Evolutionary conservation across 2,888 invertebrate species (phyloP), one percentile per base, ranked within the genome.

Genomic region (Mythimna impura): DNA sequence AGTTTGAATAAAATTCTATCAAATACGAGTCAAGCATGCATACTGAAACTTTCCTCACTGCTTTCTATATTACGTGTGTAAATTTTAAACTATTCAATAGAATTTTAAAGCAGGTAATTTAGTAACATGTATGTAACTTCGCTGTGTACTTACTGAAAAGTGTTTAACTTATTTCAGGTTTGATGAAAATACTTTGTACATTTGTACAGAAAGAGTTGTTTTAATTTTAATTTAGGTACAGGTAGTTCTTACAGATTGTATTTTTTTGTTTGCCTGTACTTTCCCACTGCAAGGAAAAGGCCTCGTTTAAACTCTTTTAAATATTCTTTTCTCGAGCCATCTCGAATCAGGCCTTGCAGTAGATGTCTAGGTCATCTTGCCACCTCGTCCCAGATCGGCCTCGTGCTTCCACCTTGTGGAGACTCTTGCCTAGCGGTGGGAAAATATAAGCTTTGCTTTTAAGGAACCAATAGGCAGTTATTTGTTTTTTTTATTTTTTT

Each of bases 1-100:
- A 73, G 43, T 73, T 84, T 72, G 78, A 82, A 75, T 81, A 81
- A 82, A 84, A 78, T 78, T 78, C 74, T 75, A 78, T 83, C 74
- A 84, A 84, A 78, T 73, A 72, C 17, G 66, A 84, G 82, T 82
- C 71, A 81, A 82, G 73, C 61, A 58, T 71, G 71, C 82, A 78
- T 61, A 71, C 69, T 61, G 50, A 62, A 78, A 78, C 54, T 82
- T 83, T 68, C 20, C 22, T 62, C 25, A 34, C 43, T 34, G 20
- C 36, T 66, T 60, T 34, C 66, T 72, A 57, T 70, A 67, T 67
- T 71, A 68, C 58, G n/a, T 43, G 58, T 63, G 65, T 65, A 55
- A 55, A 74, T 68, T 75, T 66, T 61, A 54, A 71, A 30, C 65
- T 57, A 55, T 67, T 63, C 52, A 40, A 57, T 64, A 57, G 40